These are phyloP conservation scores for Hetaerina titia DNA, from an alignment of 2,888 invertebrate genomes.

Conservation along the genomic window DNA sequence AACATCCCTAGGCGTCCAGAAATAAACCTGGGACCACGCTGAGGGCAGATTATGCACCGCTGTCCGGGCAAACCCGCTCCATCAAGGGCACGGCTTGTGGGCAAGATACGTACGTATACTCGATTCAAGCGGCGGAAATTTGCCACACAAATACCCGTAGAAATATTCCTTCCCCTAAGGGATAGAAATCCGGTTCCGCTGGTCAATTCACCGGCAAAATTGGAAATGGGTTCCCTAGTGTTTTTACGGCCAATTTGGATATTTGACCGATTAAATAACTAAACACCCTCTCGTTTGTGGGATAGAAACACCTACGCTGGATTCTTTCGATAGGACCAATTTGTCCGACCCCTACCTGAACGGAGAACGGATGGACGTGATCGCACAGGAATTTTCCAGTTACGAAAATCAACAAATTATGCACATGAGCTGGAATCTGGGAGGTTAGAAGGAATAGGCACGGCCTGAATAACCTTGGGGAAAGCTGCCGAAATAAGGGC, in stretches of 20 bases:
- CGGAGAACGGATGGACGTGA: neutral
- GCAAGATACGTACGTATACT: neutral
- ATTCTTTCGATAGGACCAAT: neutral
- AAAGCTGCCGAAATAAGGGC: neutral
- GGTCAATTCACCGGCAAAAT: neutral
- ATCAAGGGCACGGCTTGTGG: neutral
- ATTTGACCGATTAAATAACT: neutral
- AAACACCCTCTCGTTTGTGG: neutral
- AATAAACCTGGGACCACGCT: no score
- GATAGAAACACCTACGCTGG: neutral
- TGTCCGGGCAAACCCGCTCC: neutral
- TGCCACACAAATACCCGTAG: neutral
- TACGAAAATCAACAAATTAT: neutral
- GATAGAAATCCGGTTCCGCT: neutral
- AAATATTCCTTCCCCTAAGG: neutral
- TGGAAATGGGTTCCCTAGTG: neutral
- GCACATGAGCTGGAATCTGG: neutral
- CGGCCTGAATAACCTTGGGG: neutral
- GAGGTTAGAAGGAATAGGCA: neutral
- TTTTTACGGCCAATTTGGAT: neutral
- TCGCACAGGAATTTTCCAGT: neutral
- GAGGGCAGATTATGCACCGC: no score
- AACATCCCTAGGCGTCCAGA: no score
- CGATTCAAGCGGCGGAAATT: neutral
- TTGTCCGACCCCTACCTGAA: neutral